A percentile compares a stretch with the other conserved stretches of the same genome.
phyloP scores from a whole-genome alignment of 2,113 vertebrate species.

The Dunckerocampus dactyliophorus region DNA sequence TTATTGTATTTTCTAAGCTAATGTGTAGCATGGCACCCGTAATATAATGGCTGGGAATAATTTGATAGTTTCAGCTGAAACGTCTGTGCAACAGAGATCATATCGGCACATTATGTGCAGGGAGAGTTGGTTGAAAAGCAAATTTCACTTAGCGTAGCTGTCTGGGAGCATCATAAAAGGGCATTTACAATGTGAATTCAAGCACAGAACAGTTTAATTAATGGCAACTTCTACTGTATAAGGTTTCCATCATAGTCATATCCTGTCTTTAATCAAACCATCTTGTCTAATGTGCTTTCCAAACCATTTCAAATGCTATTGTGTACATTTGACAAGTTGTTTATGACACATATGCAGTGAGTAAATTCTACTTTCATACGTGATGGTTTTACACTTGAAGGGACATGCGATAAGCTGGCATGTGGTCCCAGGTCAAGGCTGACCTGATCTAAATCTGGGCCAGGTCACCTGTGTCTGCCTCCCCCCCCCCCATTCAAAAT shows the following conservation, averaged over 20 bases:
- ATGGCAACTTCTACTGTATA: constrained; percentile 54
- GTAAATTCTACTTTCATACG: constrained; percentile 13
- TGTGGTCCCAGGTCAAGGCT: constrained; percentile 18
- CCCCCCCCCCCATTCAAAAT: constrained; percentile 22
- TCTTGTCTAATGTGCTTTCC: constrained; percentile 28
- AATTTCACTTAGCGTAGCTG: constrained; percentile 48
- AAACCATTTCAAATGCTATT: constrained; percentile 24
- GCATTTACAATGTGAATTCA: constrained; percentile 64
- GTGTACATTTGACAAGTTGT: constrained; percentile 23
- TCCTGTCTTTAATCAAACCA: constrained; percentile 45
- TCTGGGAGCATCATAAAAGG: constrained; percentile 54
- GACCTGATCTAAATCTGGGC: constrained; percentile 66
- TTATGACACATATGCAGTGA: constrained; percentile 27
- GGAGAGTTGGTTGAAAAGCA: constrained; percentile 46
- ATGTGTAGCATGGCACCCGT: constrained; percentile 57
- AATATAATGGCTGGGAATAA: constrained; percentile 57
- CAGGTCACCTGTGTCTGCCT: constrained; percentile 64
- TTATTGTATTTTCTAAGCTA: constrained; percentile 71
- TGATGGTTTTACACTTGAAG: constrained; percentile 20
- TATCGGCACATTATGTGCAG: constrained; percentile 56
- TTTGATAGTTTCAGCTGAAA: constrained; percentile 65
- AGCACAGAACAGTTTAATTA: constrained; percentile 64
- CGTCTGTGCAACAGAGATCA: constrained; percentile 60
- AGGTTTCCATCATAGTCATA: constrained; percentile 38
- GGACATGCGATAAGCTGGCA: constrained; percentile 33